Evolutionary conservation across 2,797 vertebrate genomes (phyloP), one percentile per base, ranked within the genome.

Genomic region (Pseudotriccus pelzelni): DNA sequence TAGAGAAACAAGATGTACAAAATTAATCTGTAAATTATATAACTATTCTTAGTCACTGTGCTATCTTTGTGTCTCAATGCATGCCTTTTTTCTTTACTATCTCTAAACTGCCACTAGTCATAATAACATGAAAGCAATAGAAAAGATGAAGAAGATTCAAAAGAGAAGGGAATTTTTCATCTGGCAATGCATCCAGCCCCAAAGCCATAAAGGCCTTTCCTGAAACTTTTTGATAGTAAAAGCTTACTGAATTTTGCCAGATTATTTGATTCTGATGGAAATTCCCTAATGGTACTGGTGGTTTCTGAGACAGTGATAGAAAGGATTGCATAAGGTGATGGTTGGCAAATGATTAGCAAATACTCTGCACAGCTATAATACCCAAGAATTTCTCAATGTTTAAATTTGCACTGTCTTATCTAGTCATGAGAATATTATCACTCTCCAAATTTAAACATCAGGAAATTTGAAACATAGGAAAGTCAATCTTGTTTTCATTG

Each of bases 121-220:
- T 83, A 77, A 80, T 77, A 80, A 24, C 19, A 66, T 69, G 41
- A 89, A 78, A 87, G 25, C 28, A 78, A 16, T 21, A 75, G 58
- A 59, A 85, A 82, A 23, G 49, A 66, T 72, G 28, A 24, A 91
- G 28, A 60, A 49, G 13, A 20, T 69, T 80, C 69, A 66, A 49
- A 91, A 92, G 22, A 62, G 80, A 91, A 72, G 6, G 14, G 20
- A 52, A 83, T 84, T 96, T 84, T 93, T 88, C 32, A 32, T 73
- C 73, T 84, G 69, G 44, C 62, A 73, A 23, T 5, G 10, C 14
- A 13, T 89, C 46, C 32, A 47, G 18, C n/a, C 49, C 39, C 24
- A 89, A 91, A 89, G 28, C 25, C 34, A 37, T 91, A 68, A 95
- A 93, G 30, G 24, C 9, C 47, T 90, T 95, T 94, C 68, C 73